Evolutionary conservation across 2,113 vertebrate genomes (phyloP).

Genomic region (Osmerus mordax): DNA sequence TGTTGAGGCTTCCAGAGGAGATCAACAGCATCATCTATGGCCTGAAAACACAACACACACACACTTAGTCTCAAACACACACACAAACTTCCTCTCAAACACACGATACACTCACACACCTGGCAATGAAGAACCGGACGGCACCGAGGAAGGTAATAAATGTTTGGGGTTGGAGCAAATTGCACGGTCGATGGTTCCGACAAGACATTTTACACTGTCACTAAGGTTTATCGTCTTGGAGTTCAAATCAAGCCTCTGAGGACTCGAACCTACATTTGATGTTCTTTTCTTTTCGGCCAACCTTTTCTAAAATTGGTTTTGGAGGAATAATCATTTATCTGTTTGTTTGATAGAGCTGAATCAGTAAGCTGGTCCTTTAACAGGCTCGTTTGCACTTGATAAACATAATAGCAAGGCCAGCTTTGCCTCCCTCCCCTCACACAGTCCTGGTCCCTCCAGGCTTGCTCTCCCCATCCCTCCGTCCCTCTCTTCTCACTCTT

Average conservation of each 20-base stretch:
- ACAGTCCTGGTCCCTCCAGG: not conserved
- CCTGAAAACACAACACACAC: not conserved
- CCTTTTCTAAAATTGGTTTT: conserved; percentile 36
- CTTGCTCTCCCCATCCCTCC: not conserved
- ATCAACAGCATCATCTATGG: not conserved
- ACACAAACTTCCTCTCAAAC: not conserved
- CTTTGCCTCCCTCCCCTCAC: conserved; percentile 3
- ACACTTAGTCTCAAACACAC: not conserved
- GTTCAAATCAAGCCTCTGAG: conserved; percentile 35
- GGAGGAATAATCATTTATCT: conserved; percentile 43
- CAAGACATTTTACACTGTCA: conserved; percentile 38
- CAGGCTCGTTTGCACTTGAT: conserved; percentile 50
- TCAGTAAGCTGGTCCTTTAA: conserved; percentile 46
- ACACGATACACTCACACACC: too few species aligned
- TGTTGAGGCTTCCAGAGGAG: not conserved
- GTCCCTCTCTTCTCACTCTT: not conserved
- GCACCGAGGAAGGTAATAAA: conserved; percentile 32
- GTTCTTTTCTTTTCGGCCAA: conserved; percentile 13
- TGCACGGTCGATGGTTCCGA: conserved; percentile 21
- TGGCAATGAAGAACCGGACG: too few species aligned
- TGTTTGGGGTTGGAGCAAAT: conserved; percentile 44
- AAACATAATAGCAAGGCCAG: conserved; percentile 38
- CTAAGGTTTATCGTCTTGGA: conserved; percentile 34
- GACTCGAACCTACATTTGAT: conserved; percentile 27
- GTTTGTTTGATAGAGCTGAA: conserved; percentile 19